Evolutionary conservation across 2,113 vertebrate species (phyloP), one percentile per base, ranked within the genome.

Genomic region (Corythoichthys haematopterus): DNA sequence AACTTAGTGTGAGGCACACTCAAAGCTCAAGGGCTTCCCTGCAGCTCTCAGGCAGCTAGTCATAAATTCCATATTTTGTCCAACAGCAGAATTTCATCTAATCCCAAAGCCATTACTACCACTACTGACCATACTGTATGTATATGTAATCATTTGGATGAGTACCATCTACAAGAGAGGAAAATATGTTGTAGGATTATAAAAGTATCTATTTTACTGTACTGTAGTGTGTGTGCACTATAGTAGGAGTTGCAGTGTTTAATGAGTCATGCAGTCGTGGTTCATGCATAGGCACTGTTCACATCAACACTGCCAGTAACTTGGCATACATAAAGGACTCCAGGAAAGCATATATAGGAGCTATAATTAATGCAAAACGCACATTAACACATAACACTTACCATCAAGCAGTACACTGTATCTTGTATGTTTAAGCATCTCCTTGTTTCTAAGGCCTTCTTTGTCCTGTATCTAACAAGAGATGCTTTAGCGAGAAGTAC

Each of bases 341-440:
- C 36, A 65, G 45, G 60, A 76, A 46, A 74, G 46, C 66, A 78
- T 75, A 78, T 45, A 47, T 8, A 68, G 60, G 53, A 67, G n/a
- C 63, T 10, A 56, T 74, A 82, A 76, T 85, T 84, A 75, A 69
- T 71, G 16, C 4, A 50, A 65, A 69, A 61, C 37, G 70, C 43
- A 13, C 36, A 64, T 61, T 50, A 69, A 74, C 68, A 62, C 40
- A 65, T 56, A 6, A n/a, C 48, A 67, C 75, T 83, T 77, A 69
- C 52, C 43, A 67, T 65, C 57, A 68, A 48, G 15, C 4, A 20
- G 50, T 52, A 9, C 50, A 8, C 1, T 55, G 8, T 55, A 33
- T 33, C 45, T 2, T 46, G 45, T 46, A 46, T 46, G 45, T 46
- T 46, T 46, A 10, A 8, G 45, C 45, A 46, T 46, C 45, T 46